Conservation (phyloP, 2,888 invertebrate genomes). For the Apodemia zela region DNA sequence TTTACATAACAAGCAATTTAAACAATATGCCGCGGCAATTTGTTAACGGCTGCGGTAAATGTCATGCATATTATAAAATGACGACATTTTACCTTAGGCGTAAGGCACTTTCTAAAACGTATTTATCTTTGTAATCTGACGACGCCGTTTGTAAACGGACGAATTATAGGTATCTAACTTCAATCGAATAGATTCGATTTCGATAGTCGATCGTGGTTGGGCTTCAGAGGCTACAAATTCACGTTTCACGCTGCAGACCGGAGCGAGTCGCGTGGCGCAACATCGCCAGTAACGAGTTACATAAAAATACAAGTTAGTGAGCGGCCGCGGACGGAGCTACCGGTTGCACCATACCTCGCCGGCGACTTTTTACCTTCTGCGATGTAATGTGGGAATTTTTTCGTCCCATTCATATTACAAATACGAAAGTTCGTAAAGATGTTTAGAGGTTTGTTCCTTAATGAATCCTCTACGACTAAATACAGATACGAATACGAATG, state of each 20-base stretch:
- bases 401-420: not conserved
- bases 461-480: not conserved
- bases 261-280: conserved; percentile 47
- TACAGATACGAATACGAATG: not conserved
- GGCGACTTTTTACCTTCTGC: conserved; percentile 42
- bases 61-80: no score
- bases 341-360: conserved; percentile 54
- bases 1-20: no score
- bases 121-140: no score
- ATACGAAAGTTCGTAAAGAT: not conserved
- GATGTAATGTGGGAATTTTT: conserved; percentile 19
- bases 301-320: conserved; percentile 62
- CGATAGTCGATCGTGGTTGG: not conserved
- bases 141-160: no score
- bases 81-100: no score
- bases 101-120: no score
- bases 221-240: not conserved
- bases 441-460: not conserved
- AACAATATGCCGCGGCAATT: no score
- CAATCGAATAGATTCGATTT: not conserved
- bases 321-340: conserved; percentile 40
- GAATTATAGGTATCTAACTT: no score
- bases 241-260: not conserved
- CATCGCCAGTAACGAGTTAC: conserved; percentile 54
- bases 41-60: no score